phyloP scores from a whole-genome alignment of 2,113 vertebrate species.

The Neodon shergylaensis region DNA sequence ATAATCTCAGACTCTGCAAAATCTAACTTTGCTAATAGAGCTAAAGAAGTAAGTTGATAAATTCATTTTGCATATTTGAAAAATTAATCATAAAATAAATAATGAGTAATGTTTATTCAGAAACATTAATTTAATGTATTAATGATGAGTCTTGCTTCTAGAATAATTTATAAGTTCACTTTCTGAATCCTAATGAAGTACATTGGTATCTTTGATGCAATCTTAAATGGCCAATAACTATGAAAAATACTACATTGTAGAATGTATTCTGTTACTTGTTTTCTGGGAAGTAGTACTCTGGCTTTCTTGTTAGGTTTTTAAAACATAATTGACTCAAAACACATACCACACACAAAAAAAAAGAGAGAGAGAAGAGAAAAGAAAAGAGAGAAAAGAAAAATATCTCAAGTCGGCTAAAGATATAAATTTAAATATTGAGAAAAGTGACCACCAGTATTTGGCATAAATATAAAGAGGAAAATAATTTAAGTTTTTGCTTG shows the following conservation, averaged over 20 bases:
- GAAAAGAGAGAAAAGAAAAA: not conserved
- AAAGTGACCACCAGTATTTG: not conserved
- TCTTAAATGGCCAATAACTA: not conserved
- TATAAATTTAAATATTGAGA: not conserved
- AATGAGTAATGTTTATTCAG: not conserved
- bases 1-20: slow-evolving; percentile 7
- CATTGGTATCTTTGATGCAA: not conserved
- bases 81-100: not conserved
- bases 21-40: not conserved
- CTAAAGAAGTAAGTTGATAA: not conserved
- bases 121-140: not conserved
- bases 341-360: not conserved
- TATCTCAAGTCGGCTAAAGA: not conserved
- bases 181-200: not conserved
- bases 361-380: not conserved
- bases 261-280: not conserved
- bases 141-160: not conserved
- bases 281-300: not conserved
- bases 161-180: not conserved
- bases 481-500: not conserved
- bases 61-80: not conserved
- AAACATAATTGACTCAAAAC: not conserved
- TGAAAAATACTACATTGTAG: not conserved
- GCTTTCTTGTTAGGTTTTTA: not conserved
- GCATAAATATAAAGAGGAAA: not conserved